These are phyloP conservation scores for Drosophila testacea DNA, from an alignment of 2,888 invertebrate species.

Conservation along the genomic window DNA sequence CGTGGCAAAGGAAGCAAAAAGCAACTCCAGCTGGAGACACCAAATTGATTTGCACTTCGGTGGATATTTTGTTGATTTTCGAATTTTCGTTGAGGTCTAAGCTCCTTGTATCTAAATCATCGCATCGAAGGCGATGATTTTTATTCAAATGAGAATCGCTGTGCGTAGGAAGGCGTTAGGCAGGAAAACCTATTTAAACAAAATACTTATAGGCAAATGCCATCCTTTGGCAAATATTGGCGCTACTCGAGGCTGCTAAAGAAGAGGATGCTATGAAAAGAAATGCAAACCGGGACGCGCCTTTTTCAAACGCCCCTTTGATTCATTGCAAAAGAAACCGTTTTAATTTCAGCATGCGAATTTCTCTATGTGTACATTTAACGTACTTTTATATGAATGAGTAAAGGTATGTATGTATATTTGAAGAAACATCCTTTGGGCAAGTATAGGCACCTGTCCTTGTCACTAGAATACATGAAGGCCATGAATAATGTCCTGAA, in stretches of 20 bases:
- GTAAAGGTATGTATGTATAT: background rate
- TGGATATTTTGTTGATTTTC: slow-evolving; percentile 77
- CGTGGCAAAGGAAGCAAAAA: background rate
- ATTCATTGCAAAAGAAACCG: slow-evolving; percentile 36
- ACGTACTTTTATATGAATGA: slow-evolving; percentile 24
- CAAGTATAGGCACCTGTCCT: slow-evolving; percentile 30
- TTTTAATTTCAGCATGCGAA: slow-evolving; percentile 60
- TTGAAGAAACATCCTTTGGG: slow-evolving; percentile 15
- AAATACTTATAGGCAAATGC: slow-evolving; percentile 73
- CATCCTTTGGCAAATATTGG: slow-evolving; percentile 76
- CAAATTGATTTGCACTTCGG: slow-evolving; percentile 72
- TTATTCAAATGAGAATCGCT: slow-evolving; percentile 46
- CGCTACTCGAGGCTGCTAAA: slow-evolving; percentile 10
- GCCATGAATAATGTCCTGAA: slow-evolving; percentile 61
- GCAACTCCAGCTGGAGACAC: slow-evolving; percentile 41
- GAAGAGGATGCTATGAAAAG: slow-evolving; percentile 35
- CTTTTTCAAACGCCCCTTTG: slow-evolving; percentile 21
- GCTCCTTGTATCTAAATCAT: slow-evolving; percentile 14
- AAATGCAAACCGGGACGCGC: slow-evolving; percentile 36
- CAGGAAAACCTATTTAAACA: slow-evolving; percentile 75
- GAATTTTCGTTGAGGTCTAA: slow-evolving; percentile 64
- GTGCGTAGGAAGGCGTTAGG: slow-evolving; percentile 46
- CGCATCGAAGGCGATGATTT: slow-evolving; percentile 48
- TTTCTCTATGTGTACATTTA: slow-evolving; percentile 21
- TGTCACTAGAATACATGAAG: slow-evolving; percentile 33